Conservation (phyloP, 2,797 vertebrate genomes). For the Neomorphus geoffroyi region DNA sequence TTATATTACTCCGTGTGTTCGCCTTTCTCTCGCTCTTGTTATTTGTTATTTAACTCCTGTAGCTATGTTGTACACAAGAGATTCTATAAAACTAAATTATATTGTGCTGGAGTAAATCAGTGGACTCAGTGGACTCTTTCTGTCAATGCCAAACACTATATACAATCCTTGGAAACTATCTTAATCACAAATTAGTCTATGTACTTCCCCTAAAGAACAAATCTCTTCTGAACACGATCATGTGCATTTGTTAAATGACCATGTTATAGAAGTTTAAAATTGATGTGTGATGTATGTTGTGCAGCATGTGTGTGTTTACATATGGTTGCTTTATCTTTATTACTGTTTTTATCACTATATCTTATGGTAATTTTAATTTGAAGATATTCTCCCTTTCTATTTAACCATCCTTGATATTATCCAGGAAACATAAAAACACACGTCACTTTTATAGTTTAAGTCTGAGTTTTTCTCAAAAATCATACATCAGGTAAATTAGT, state of each 20-base stretch:
- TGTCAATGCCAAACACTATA: background rate
- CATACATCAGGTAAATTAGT: background rate
- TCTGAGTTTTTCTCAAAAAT: background rate
- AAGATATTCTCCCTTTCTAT: background rate
- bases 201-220: background rate
- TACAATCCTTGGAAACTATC: background rate
- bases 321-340: background rate
- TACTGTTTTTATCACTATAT: background rate
- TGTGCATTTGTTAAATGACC: background rate
- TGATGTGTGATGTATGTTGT: too few species aligned
- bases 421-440: background rate
- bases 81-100: background rate
- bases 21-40: background rate
- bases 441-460: background rate
- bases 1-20: background rate
- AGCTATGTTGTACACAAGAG: background rate
- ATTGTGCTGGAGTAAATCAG: background rate
- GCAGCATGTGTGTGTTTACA: background rate
- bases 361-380: background rate
- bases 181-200: background rate
- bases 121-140: background rate
- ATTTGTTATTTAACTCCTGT: background rate
- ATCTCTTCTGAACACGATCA: background rate
- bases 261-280: background rate
- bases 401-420: background rate